Evolutionary conservation across 2,797 vertebrate species (phyloP).

Genomic region (Poecilia gillii): DNA sequence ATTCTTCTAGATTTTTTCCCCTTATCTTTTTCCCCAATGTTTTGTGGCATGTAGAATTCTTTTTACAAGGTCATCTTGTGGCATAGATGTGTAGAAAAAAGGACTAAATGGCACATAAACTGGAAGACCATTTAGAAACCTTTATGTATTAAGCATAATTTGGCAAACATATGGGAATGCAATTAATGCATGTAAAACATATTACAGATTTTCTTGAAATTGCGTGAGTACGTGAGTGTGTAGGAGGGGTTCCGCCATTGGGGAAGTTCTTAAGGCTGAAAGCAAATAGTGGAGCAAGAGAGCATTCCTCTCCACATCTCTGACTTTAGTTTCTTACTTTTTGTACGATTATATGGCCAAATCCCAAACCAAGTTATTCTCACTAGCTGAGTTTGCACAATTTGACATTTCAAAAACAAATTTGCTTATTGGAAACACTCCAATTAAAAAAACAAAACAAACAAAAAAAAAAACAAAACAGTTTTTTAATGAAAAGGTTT

Average conservation of each 20-base stretch:
- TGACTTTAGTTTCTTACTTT: background rate
- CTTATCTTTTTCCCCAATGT: background rate
- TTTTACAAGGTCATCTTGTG: constrained; percentile 25
- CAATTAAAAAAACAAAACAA: no score
- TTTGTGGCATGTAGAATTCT: constrained; percentile 19
- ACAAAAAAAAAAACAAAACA: no score
- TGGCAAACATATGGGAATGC: background rate
- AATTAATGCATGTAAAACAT: background rate
- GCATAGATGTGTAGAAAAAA: constrained; percentile 6
- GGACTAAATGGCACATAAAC: constrained; percentile 9
- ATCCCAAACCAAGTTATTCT: background rate
- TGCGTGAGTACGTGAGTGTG: background rate
- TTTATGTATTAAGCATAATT: background rate
- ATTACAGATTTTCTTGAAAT: background rate
- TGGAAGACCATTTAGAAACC: constrained; percentile 10
- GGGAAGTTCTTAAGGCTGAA: background rate
- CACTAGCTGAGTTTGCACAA: background rate
- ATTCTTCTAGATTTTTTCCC: constrained; percentile 16
- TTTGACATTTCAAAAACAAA: no score
- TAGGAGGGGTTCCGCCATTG: background rate
- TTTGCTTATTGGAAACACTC: no score
- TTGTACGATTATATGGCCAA: background rate
- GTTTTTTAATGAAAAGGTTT: no score
- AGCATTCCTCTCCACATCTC: background rate
- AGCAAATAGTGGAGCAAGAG: background rate